phyloP scores from a whole-genome alignment of 1,140 invertebrate genomes.

The Triops longicaudatus region DNA sequence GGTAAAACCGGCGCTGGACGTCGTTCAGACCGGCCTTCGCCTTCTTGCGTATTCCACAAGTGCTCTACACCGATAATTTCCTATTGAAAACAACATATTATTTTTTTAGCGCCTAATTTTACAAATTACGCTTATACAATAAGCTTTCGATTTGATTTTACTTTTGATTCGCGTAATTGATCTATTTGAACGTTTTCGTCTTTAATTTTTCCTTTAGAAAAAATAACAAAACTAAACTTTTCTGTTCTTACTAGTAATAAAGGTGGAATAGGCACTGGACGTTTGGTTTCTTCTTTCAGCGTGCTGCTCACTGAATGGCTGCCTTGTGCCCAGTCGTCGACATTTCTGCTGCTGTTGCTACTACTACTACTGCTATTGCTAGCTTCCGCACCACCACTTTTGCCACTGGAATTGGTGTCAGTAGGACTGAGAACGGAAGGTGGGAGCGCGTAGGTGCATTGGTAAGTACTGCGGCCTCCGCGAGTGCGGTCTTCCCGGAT shows the following conservation, averaged over 20 bases:
- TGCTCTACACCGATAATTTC: conserved; percentile 92
- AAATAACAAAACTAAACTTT: neutral
- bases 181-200: too few relatives aligned
- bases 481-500: conserved; percentile 88
- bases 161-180: too few relatives aligned
- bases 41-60: conserved; percentile 79
- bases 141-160: too few relatives aligned
- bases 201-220: neutral
- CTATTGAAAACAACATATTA: conserved; percentile 30
- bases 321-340: neutral
- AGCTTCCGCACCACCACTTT: neutral
- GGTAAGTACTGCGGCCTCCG: conserved; percentile 90
- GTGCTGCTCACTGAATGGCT: neutral
- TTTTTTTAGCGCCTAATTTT: too few relatives aligned
- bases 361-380: conserved; percentile 3
- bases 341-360: neutral
- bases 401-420: neutral
- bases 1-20: conserved; percentile 7
- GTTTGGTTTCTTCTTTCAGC: conserved; percentile 18
- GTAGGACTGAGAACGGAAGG: conserved; percentile 39
- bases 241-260: conserved; percentile 16
- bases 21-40: conserved; percentile 30
- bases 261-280: conserved; percentile 8
- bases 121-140: too few relatives aligned
- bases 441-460: conserved; percentile 79